Conservation (phyloP, 2,888 invertebrate genomes). For the Amphipyra tragopoginis region DNA sequence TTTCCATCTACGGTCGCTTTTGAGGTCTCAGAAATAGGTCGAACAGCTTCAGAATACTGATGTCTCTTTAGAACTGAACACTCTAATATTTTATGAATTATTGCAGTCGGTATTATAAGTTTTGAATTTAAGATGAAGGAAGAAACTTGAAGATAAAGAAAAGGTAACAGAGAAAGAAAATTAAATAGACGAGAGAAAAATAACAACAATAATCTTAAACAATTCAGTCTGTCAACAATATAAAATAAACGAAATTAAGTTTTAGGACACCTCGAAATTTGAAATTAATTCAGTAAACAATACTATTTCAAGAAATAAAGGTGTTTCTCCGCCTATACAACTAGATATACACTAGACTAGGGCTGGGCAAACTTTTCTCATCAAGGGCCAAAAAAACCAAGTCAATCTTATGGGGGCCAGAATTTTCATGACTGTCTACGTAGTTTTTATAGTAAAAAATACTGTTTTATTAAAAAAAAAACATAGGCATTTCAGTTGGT, state of each 20-base stretch:
- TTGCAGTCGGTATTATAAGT: slow-evolving; percentile 21
- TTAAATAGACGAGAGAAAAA: neutral
- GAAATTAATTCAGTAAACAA: neutral
- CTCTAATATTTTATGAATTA: slow-evolving; percentile 26
- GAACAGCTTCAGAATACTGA: slow-evolving; percentile 48
- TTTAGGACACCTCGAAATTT: neutral
- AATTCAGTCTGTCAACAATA: too few relatives aligned
- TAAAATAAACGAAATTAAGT: too few relatives aligned
- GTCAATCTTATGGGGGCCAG: too few relatives aligned
- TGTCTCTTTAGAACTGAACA: slow-evolving; percentile 22
- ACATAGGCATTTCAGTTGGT: too few relatives aligned
- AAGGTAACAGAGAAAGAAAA: neutral
- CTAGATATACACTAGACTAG: too few relatives aligned
- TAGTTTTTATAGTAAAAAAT: too few relatives aligned
- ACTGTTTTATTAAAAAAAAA: too few relatives aligned
- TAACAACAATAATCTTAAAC: neutral
- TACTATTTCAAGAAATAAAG: slow-evolving; percentile 1
- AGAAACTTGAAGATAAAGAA: slow-evolving; percentile 1
- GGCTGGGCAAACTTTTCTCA: too few relatives aligned
- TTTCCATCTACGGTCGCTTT: slow-evolving; percentile 29
- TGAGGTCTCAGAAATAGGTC: slow-evolving; percentile 50
- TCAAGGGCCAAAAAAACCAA: too few relatives aligned
- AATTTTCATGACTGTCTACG: too few relatives aligned
- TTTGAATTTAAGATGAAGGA: slow-evolving; percentile 27
- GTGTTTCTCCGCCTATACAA: neutral